phyloP scores from a whole-genome alignment of 2,888 invertebrate genomes.

The Nymphalis c-album region DNA sequence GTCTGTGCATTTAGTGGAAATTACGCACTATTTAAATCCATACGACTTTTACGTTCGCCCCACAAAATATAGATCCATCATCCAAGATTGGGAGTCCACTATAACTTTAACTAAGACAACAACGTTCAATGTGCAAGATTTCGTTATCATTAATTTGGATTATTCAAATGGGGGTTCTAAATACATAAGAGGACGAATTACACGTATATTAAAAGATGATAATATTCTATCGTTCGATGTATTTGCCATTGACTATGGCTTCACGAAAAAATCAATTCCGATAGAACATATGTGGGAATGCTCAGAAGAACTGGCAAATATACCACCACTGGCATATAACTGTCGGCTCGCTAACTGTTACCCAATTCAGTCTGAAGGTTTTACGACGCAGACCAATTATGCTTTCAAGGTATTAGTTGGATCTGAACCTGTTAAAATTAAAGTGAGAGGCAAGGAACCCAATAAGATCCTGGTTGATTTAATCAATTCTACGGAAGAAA shows the following conservation, averaged over 20 bases:
- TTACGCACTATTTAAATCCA: conserved; percentile 44
- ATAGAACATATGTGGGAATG: conserved; percentile 34
- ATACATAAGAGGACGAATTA: conserved; percentile 35
- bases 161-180: conserved; percentile 2
- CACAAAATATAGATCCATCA: conserved; percentile 17
- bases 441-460: conserved; percentile 37
- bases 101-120: conserved; percentile 11
- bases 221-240: conserved; percentile 39
- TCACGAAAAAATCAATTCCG: conserved; percentile 41
- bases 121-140: conserved; percentile 14
- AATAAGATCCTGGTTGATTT: conserved; percentile 43
- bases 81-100: conserved; percentile 7
- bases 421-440: conserved; percentile 42
- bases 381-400: conserved; percentile 38
- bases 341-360: conserved; percentile 47
- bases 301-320: conserved; percentile 18
- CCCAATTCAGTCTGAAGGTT: conserved; percentile 36
- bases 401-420: conserved; percentile 46
- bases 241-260: conserved; percentile 48
- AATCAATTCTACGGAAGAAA: conserved; percentile 45
- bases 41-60: conserved; percentile 44
- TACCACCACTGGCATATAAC: conserved; percentile 42
- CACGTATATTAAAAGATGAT: conserved; percentile 29
- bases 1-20: conserved; percentile 40
- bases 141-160: conserved; percentile 23